These are phyloP conservation scores for Lophotriccus pileatus DNA, from an alignment of 2,797 vertebrate genomes.

Conservation along the genomic window DNA sequence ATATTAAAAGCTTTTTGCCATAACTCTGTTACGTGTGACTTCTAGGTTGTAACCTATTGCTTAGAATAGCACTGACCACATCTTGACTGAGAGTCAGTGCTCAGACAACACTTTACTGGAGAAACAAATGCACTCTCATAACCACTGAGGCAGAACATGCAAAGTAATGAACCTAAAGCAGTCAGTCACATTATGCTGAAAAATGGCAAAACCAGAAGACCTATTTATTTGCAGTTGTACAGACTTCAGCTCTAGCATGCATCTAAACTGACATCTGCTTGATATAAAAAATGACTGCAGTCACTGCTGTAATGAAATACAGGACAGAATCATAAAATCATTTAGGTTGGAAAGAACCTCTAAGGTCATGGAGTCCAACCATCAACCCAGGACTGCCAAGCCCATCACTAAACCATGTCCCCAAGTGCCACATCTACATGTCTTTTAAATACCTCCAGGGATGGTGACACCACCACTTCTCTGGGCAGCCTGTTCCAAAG, in stretches of 20 bases:
- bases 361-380: neutral
- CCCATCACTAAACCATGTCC: neutral
- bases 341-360: neutral
- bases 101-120: neutral
- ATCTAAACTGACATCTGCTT: neutral
- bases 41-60: neutral
- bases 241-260: neutral
- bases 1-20: neutral
- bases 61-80: neutral
- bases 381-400: neutral
- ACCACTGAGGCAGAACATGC: neutral
- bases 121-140: neutral
- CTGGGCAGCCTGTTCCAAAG: neutral
- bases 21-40: neutral
- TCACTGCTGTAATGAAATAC: neutral
- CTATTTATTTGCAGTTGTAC: neutral
- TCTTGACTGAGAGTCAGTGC: neutral
- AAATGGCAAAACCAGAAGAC: neutral
- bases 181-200: neutral
- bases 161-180: neutral
- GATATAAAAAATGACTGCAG: neutral
- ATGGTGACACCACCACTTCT: neutral
- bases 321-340: neutral
- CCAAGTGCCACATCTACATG: neutral
- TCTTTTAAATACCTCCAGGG: neutral